A percentile compares a stretch with the other conserved stretches of the same genome.
phyloP scores from a whole-genome alignment of 35 echinoderm and acorn worm species.

The Lytechinus variegatus region DNA sequence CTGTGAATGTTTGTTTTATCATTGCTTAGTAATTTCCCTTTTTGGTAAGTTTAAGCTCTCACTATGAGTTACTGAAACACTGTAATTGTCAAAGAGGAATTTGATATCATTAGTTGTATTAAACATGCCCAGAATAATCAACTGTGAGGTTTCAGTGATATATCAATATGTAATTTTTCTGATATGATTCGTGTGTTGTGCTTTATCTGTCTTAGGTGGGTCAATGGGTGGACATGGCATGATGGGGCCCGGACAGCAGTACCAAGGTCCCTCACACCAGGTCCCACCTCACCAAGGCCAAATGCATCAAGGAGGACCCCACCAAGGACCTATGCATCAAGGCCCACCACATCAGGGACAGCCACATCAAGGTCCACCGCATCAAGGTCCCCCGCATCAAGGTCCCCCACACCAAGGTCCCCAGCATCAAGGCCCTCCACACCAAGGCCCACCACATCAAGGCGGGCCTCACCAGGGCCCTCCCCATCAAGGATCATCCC shows the following conservation, averaged over 20 bases:
- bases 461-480: conserved; percentile 6
- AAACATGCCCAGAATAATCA: background rate
- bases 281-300: conserved; percentile 21
- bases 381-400: background rate
- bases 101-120: no score
- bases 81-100: no score
- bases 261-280: conserved; percentile 52
- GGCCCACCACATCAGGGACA: background rate
- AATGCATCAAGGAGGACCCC: background rate
- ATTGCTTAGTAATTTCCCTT: no score
- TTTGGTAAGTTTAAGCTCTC: no score
- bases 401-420: no score
- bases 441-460: conserved; percentile 17
- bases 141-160: background rate
- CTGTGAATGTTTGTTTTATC: no score
- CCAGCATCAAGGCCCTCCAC: background rate
- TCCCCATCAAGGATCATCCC: conserved; percentile 39
- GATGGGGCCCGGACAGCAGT: conserved; percentile 59
- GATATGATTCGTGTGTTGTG: background rate
- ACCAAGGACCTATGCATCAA: conserved; percentile 46
- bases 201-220: background rate
- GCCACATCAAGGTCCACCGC: background rate
- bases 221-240: conserved; percentile 57
- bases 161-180: no score
- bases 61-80: no score